These are phyloP conservation scores for Oreochromis aureus DNA, from an alignment of 2,113 vertebrate genomes.

Conservation along the genomic window DNA sequence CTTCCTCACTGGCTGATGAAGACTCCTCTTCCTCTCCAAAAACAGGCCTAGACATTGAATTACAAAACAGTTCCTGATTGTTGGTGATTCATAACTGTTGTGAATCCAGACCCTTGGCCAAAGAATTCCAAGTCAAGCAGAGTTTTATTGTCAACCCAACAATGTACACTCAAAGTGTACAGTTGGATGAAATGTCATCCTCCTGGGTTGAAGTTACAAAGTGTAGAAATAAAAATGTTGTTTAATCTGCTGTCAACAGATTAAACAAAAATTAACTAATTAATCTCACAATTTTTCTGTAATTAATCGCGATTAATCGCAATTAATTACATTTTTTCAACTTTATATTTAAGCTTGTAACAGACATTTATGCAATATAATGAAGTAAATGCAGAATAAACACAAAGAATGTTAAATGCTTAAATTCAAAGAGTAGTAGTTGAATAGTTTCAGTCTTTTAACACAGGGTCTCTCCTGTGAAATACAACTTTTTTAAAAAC, in stretches of 20 bases:
- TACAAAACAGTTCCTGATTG: not conserved
- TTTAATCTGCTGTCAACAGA: not conserved
- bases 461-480: too few relatives aligned
- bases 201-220: not conserved
- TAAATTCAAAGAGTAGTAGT: too few relatives aligned
- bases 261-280: not conserved
- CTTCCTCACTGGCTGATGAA: not conserved
- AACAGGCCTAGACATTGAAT: not conserved
- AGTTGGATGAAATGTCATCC: not conserved
- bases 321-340: rapidly evolving
- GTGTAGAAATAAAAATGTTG: not conserved
- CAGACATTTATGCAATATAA: not conserved
- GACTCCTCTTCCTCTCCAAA: not conserved
- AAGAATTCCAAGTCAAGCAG: not conserved
- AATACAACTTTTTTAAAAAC: too few relatives aligned
- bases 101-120: not conserved
- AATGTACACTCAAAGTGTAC: not conserved
- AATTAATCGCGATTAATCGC: not conserved
- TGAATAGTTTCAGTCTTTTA: too few relatives aligned
- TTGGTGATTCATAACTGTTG: not conserved
- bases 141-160: not conserved
- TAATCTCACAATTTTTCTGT: not conserved
- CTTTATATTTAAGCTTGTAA: not conserved
- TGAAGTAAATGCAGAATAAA: not conserved
- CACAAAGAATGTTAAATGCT: not conserved